Base-by-base conservation (phyloP, 2,797 vertebrate species). In the Myotis planiceps region DNA sequence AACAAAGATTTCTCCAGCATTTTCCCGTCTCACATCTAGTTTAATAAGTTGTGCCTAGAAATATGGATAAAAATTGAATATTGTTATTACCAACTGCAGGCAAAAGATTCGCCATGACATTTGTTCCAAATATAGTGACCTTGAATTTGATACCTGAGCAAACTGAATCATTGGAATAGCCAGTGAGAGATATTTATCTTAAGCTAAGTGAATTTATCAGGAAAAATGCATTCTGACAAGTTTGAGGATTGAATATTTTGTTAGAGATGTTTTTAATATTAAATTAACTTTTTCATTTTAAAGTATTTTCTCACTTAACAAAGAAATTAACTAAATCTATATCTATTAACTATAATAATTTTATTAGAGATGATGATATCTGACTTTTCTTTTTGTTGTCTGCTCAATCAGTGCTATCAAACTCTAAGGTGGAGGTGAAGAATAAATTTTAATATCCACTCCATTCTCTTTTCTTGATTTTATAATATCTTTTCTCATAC, bases 41-140 rank as follows among this genome's bases (percentile, higher is more conserved):
- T 94, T 6, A 63, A 88, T 45, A 94, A 86, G 65, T 88, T 96
- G 82, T 95, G 45, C 78, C 51, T 90, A 65, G 78, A 80, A 88
- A 92, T 84, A 32, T 71, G 37, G 47, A 27, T 94, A 86, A 83
- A 84, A 92, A 66, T 89, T 86, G 68, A 81, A n/a, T 34, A 72
- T 65, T 76, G 51, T 95, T 93, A 78, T 93, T 85, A 72, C 12
- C 74, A 92, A 18, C n/a, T 95, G 29, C 21, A 29, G 25, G 55
- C 63, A 96, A 92, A 92, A 69, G 45, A 37, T 71, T 63, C 58
- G 12, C 47, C 51, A 37, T 92, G 37, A 45, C 23, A 49, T 87
- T 91, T 82, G 53, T 95, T 88, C 14, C 51, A 42, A 89, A 65
- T 79, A 47, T 63, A 82, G 60, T 95, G 71, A 82, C 27, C 37